Conservation (phyloP, 2,113 vertebrate genomes). For the Microcebus lehilahytsara region DNA sequence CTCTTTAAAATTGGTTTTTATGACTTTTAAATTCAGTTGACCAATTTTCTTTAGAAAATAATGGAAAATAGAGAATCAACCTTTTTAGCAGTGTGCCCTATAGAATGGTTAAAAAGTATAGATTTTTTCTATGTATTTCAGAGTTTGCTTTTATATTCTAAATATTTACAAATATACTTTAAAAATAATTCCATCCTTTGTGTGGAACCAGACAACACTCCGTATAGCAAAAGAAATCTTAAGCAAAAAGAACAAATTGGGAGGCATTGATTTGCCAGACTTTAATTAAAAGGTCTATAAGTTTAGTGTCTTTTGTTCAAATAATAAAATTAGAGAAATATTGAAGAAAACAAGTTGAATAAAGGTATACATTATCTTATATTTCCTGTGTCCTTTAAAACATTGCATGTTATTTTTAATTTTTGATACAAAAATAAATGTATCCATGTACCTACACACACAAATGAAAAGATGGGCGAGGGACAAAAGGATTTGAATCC, state of each 20-base stretch:
- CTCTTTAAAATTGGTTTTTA: neutral
- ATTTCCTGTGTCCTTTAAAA: constrained; percentile 32
- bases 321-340: neutral
- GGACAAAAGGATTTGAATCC: constrained; percentile 35
- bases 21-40: neutral
- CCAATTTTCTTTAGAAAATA: neutral
- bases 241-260: too few species aligned
- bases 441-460: constrained; percentile 12
- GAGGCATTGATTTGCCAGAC: too few species aligned
- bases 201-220: too few species aligned
- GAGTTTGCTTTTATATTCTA: constrained; percentile 45
- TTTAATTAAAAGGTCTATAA: neutral
- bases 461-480: constrained; percentile 67
- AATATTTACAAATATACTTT: constrained; percentile 12
- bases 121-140: neutral
- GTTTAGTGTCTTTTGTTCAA: constrained; percentile 39
- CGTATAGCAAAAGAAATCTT: too few species aligned
- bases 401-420: constrained; percentile 51
- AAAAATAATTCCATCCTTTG: too few species aligned
- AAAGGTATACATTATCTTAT: neutral
- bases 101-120: neutral
- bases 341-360: neutral
- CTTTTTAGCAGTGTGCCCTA: neutral
- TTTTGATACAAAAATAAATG: constrained; percentile 50
- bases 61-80: neutral